Percentiles rank a stretch among this genome's conserved stretches.
These are phyloP conservation scores for Pachyramphus minor DNA, from an alignment of 2,113 vertebrate genomes.

Conservation along the genomic window DNA sequence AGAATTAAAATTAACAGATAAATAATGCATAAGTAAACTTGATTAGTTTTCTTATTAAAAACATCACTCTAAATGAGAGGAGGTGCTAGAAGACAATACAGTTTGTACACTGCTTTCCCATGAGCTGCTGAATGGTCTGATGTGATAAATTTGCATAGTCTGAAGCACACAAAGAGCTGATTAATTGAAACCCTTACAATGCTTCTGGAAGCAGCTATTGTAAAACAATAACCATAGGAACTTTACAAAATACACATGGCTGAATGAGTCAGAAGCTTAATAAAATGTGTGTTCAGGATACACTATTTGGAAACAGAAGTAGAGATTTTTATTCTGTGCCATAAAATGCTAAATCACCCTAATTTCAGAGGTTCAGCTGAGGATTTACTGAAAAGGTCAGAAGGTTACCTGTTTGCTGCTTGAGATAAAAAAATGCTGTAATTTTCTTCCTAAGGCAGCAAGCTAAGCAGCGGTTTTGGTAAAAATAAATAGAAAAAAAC, in stretches of 20 bases:
- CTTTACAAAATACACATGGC: conserved; percentile 87
- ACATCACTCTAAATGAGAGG: conserved; percentile 91
- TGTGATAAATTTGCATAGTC: conserved; percentile 99
- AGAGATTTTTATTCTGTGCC: conserved; percentile 80
- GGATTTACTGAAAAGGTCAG: conserved; percentile 77
- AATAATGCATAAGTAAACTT: conserved; percentile 83
- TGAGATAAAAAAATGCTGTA: conserved; percentile 60
- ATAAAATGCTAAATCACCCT: conserved; percentile 76
- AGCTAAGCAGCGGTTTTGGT: neutral
- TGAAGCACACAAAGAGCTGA: conserved; percentile 94
- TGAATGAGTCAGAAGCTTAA: conserved; percentile 76
- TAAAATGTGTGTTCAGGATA: conserved; percentile 75
- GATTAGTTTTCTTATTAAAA: conserved; percentile 98
- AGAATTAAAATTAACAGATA: conserved; percentile 76
- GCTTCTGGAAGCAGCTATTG: conserved; percentile 83
- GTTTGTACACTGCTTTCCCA: conserved; percentile 93
- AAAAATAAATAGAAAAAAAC: conserved; percentile 1
- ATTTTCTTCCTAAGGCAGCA: conserved; percentile 51
- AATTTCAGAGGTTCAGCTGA: conserved; percentile 73
- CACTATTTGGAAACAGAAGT: conserved; percentile 77
- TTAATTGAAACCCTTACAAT: conserved; percentile 95
- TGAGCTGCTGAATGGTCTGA: conserved; percentile 88
- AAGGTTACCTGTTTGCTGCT: conserved; percentile 72
- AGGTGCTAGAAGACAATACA: conserved; percentile 90
- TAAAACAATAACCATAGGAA: conserved; percentile 87